Evolutionary conservation across 2,888 invertebrate species (phyloP), one percentile per base, ranked within the genome.

Genomic region (Gymnosoma rotundatum): DNA sequence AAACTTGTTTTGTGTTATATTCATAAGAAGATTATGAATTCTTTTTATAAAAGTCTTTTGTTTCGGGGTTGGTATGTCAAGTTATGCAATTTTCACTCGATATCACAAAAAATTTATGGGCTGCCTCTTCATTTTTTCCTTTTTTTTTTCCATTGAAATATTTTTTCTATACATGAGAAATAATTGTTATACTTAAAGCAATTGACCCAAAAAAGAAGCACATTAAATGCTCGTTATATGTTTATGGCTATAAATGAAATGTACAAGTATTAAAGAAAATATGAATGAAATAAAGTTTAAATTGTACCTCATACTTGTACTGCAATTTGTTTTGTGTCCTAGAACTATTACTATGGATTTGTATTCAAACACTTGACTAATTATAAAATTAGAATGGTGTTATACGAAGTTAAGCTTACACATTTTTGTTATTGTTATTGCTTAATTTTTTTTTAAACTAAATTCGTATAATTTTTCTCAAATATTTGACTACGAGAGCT

Each of bases 61-160:
- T 74, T 67, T 81, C 38, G 75, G 70, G 75, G 69, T 70, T 67
- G 72, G 63, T 70, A 52, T 75, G 76, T 81, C 78, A 84, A 81
- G 74, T 84, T 84, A 81, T 84, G 74, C 81, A 81, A 84, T 84
- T 81, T 84, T 78, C 81, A 78, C 81, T 84, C 78, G 81, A 84
- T 84, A 81, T 64, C 73, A 81, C n/a, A 61, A 48, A 74, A 58
- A 78, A 84, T 84, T 81, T 84, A 84, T 84, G 74, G 69, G 14
- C n/a, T 63, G 10, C 42, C 12, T 61, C 85, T 83, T 73, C 38
- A 21, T 38, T 25, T 25, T 25, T 25, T 1, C 25, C 4, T 1
- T 25, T 7, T 5, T 63, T 50, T 63, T 18, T 70, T 21, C 38
- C 42, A 42, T 63, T 74, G 25, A 42, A 63, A 45, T n/a, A 16